These are phyloP conservation scores for Sarcophaga caerulescens DNA, from an alignment of 2,888 invertebrate species.

Conservation along the genomic window DNA sequence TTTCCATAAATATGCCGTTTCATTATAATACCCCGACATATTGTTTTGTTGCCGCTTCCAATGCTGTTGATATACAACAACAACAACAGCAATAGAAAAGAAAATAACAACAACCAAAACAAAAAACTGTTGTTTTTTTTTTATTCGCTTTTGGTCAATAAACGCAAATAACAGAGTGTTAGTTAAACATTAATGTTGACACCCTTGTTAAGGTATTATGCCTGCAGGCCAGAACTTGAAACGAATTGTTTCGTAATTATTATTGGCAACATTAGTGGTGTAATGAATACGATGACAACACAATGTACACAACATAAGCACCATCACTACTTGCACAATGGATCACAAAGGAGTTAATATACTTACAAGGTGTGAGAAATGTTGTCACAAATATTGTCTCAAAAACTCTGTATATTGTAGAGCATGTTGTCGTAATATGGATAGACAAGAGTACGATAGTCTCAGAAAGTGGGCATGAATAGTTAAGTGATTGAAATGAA, in stretches of 20 bases:
- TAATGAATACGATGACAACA: neutral
- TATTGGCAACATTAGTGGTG: neutral
- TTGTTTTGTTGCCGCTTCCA: neutral
- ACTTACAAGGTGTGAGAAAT: too few relatives aligned
- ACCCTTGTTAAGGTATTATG: constrained; percentile 26
- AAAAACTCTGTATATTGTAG: too few relatives aligned
- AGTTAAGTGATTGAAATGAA: too few relatives aligned
- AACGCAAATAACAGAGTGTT: constrained; percentile 13
- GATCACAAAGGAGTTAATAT: too few relatives aligned
- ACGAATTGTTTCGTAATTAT: neutral
- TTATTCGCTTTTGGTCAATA: neutral
- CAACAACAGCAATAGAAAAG: too few relatives aligned
- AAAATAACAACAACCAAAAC: too few relatives aligned
- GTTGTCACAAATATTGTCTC: too few relatives aligned
- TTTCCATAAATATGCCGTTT: neutral
- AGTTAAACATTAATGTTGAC: constrained; percentile 46
- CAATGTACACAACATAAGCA: too few relatives aligned
- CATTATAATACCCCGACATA: neutral
- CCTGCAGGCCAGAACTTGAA: constrained; percentile 3
- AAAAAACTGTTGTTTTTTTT: neutral
- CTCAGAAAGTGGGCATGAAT: too few relatives aligned
- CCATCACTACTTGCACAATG: too few relatives aligned
- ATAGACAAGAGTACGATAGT: too few relatives aligned
- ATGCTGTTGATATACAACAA: neutral
- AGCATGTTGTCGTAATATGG: too few relatives aligned